These are phyloP conservation scores for Ceyx cyanopectus DNA, from an alignment of 2,113 vertebrate genomes.

Conservation along the genomic window DNA sequence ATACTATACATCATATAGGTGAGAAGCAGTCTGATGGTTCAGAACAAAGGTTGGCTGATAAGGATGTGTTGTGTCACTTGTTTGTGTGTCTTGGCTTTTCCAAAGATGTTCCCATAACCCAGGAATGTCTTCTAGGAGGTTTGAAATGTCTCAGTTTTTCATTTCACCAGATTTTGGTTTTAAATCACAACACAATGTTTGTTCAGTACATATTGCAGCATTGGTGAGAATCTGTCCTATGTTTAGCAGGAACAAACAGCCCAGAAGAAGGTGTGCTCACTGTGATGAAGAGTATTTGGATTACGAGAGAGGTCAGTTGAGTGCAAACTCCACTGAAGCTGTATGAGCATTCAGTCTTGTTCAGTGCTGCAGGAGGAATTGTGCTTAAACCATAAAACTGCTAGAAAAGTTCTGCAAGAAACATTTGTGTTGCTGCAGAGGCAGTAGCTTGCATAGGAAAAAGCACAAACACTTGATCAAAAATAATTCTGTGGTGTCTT, in stretches of 20 bases:
- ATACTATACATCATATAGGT: not conserved
- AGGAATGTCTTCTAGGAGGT: conserved; percentile 37
- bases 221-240: conserved; percentile 28
- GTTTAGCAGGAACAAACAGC: conserved; percentile 68
- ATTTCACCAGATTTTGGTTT: conserved; percentile 44
- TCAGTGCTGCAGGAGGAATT: not conserved
- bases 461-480: not conserved
- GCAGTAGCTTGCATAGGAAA: not conserved
- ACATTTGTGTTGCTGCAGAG: not conserved
- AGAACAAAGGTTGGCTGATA: conserved; percentile 36
- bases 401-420: not conserved
- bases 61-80: not conserved
- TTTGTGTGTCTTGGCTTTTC: not conserved
- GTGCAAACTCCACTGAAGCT: not conserved
- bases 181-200: conserved; percentile 23
- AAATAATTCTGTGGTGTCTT: not conserved
- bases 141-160: conserved; percentile 19
- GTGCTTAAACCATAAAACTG: not conserved
- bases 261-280: conserved; percentile 12
- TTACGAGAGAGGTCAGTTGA: conserved; percentile 39
- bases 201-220: conserved; percentile 39
- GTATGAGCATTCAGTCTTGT: not conserved
- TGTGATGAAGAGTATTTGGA: conserved; percentile 42
- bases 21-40: not conserved
- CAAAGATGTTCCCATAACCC: not conserved